Evolutionary conservation across 2,113 vertebrate species (phyloP), one percentile per base, ranked within the genome.

Genomic region (Actenoides lindsayi): DNA sequence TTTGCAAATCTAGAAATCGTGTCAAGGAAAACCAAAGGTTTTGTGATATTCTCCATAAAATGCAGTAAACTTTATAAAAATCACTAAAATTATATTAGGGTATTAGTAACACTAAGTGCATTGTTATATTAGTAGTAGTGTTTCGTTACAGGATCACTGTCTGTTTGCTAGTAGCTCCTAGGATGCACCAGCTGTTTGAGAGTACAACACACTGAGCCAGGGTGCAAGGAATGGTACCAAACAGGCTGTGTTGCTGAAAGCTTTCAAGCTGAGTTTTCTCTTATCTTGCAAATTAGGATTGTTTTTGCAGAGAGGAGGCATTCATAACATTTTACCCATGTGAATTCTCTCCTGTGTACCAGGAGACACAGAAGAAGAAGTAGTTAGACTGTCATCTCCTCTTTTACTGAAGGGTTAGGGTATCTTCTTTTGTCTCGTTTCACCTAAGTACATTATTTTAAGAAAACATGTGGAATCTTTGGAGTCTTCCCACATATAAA

Each of bases 401-500:
- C 5, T 83, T 74, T 75, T 63, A 59, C 31, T 63, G 21, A 65
- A 79, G 5, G 6, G 6, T 37, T 64, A 81, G 1, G 5, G 4
- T 73, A 8, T 67, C 44, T 51, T 10, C 17, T 6, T 56, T 24
- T n/a, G 15, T 65, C 33, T 41, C 59, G 35, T 51, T 65, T 65
- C 19, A 62, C 9, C 13, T 37, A 10, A 39, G 71, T 59, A 27
- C 0, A 0, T n/a, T 41, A 4, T 3, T 75, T 79, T 28, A 63
- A 53, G 48, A 35, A 8, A 87, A 7, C 56, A 60, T 59, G 7
- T 68, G 13, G 56, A 82, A 56, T 7, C 5, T 75, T 44, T 70
- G 4, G 16, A 51, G 18, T 33, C 5, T 83, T 76, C 25, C 5
- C 8, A 46, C 3, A 0, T 23, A 42, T 7, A 48, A 73, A 60